phyloP scores from a whole-genome alignment of 1,140 invertebrate genomes.

The Octopus sinensis region DNA sequence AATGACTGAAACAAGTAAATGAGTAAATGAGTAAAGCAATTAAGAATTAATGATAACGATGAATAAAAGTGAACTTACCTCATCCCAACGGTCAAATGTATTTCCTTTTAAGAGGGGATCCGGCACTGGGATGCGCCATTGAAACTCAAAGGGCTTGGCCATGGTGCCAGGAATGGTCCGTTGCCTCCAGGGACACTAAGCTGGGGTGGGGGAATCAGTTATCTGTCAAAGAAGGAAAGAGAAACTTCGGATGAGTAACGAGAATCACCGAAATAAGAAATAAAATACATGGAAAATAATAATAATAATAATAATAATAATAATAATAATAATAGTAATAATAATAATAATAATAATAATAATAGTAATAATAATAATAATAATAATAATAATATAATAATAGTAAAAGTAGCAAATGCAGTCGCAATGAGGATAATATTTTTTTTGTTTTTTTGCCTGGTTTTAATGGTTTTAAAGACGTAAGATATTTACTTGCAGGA shows the following conservation, averaged over 20 bases:
- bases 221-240: background rate
- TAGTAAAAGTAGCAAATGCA: too few species aligned
- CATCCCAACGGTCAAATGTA: slow-evolving; percentile 92
- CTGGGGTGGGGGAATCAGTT: background rate
- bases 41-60: background rate
- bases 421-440: too few species aligned
- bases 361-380: background rate
- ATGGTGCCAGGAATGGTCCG: slow-evolving; percentile 33
- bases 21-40: too few species aligned
- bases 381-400: too few species aligned
- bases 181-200: slow-evolving; percentile 20
- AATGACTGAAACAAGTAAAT: too few species aligned
- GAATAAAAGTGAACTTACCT: slow-evolving; percentile 61
- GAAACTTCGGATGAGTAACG: slow-evolving; percentile 17
- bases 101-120: slow-evolving; percentile 78
- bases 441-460: too few species aligned
- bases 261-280: slow-evolving; percentile 22
- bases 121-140: slow-evolving; percentile 93
- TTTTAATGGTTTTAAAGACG: too few species aligned
- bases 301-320: slow-evolving; percentile 16
- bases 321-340: slow-evolving; percentile 6
- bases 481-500: too few species aligned
- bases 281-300: background rate
- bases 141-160: slow-evolving; percentile 98
- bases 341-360: background rate